phyloP scores from a whole-genome alignment of 2,797 vertebrate species.

The Cossypha niveicapilla region DNA sequence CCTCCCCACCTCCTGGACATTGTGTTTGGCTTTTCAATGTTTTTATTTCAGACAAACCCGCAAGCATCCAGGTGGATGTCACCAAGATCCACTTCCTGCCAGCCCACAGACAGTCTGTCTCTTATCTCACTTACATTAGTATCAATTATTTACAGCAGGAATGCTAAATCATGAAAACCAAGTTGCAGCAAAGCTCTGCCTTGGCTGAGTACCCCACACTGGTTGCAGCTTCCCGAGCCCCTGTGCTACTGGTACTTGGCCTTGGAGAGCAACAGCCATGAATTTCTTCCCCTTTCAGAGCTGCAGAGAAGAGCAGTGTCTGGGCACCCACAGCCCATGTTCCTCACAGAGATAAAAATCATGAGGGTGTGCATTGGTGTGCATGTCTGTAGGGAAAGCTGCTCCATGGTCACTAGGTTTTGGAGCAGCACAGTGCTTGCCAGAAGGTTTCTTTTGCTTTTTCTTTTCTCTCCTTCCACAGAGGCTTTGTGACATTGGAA shows the following conservation, averaged over 20 bases:
- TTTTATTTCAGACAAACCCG: conserved; percentile 4
- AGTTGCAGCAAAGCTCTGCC: background rate
- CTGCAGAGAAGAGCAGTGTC: background rate
- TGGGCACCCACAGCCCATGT: too few species aligned
- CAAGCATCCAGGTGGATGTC: conserved; percentile 46
- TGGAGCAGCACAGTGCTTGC: background rate
- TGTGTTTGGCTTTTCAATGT: background rate
- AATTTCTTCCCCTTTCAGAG: background rate
- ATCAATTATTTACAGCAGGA: conserved; percentile 31
- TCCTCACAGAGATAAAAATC: background rate
- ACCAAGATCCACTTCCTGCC: conserved; percentile 46
- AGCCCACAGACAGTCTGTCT: conserved; percentile 49
- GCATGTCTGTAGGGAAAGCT: background rate
- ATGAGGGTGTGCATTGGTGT: accelerated
- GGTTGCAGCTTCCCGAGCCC: background rate
- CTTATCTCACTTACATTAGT: conserved; percentile 55
- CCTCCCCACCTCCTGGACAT: background rate
- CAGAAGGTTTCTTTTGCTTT: background rate
- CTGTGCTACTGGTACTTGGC: background rate
- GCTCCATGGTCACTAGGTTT: background rate
- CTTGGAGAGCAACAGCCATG: background rate
- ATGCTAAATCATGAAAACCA: conserved; percentile 27
- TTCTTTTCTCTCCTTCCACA: background rate
- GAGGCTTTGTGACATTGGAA: background rate
- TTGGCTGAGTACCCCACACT: background rate